A percentile compares a stretch with the other conserved stretches of the same genome.
Evolutionary conservation across 2,797 vertebrate genomes (phyloP).

Genomic region (Potorous gilbertii): DNA sequence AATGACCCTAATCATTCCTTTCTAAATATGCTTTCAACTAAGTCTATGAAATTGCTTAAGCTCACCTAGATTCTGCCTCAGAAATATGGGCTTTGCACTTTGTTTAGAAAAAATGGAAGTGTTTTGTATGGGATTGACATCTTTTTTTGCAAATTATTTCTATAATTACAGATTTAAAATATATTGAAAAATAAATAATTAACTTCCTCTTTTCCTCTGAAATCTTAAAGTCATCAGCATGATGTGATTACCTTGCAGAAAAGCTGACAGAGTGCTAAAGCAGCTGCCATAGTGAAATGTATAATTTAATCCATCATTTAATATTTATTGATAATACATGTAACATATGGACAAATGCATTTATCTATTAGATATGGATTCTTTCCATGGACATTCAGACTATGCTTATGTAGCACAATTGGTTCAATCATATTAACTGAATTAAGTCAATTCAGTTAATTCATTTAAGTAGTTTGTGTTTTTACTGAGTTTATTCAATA

Average conservation of each 20-base stretch:
- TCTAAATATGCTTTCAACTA: background rate
- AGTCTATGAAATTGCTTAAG: background rate
- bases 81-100: background rate
- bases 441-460: background rate
- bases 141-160: background rate
- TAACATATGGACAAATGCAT: background rate
- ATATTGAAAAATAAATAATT: background rate
- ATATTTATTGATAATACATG: background rate
- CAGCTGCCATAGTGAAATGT: background rate
- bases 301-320: background rate
- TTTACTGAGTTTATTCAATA: background rate
- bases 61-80: background rate
- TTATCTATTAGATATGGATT: background rate
- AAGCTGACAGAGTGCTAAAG: background rate
- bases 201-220: background rate
- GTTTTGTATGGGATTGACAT: background rate
- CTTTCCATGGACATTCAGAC: background rate
- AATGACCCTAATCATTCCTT: background rate
- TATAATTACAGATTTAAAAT: background rate
- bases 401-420: background rate
- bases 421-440: background rate
- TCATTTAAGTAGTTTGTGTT: background rate
- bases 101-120: background rate
- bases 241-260: background rate
- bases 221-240: background rate